Conservation (phyloP, 2,113 vertebrate genomes). For the Felis chaus region DNA sequence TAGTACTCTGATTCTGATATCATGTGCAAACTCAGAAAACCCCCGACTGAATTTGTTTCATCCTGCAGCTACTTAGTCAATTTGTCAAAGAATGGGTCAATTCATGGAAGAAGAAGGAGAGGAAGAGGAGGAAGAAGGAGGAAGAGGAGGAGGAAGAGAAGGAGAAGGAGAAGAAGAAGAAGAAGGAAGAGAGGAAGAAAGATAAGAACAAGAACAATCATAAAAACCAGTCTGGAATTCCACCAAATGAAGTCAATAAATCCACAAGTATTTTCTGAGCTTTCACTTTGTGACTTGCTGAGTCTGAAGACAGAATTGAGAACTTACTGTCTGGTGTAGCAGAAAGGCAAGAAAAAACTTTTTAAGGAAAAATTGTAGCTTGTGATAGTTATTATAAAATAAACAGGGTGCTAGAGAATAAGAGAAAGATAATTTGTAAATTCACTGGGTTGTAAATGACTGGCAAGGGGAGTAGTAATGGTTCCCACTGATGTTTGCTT, state of each 20-base stretch:
- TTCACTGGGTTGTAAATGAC: conserved; percentile 36
- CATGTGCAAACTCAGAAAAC: background rate
- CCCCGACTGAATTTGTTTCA: background rate
- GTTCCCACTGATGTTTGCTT: background rate
- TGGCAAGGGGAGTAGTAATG: background rate
- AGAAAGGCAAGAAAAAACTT: background rate
- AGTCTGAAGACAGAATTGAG: background rate
- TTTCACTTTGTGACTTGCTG: background rate
- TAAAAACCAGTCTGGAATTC: background rate
- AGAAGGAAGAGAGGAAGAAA: too few relatives aligned
- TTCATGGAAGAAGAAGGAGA: background rate
- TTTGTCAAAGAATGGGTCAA: background rate
- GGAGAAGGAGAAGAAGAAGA: accelerated
- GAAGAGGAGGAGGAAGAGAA: accelerated
- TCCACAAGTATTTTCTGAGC: background rate
- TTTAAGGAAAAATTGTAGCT: conserved; percentile 25
- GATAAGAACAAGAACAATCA: background rate
- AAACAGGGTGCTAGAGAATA: conserved; percentile 26
- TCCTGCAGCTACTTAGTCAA: background rate
- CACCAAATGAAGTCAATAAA: background rate
- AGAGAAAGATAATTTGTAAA: conserved; percentile 14
- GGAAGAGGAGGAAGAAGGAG: too few relatives aligned
- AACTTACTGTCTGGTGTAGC: background rate
- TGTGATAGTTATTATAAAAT: conserved; percentile 20
- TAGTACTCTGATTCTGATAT: background rate